Base-by-base conservation (phyloP, 2,888 invertebrate genomes). In the Acrobasis repandana region DNA sequence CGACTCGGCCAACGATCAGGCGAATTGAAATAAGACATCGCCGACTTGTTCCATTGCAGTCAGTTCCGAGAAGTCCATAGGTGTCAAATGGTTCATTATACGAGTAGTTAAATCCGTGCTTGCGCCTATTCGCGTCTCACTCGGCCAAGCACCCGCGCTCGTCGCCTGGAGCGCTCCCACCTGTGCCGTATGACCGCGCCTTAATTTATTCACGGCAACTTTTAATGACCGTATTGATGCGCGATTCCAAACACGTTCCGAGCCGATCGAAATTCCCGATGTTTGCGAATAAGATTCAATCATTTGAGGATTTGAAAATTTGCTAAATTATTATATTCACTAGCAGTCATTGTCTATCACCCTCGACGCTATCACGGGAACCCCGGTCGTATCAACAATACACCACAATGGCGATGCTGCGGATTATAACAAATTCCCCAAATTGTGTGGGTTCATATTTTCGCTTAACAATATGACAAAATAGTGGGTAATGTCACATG, bases 391-490 rank as follows among this genome's bases (percentile, higher is more conserved):
- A 64, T 73, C 71, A 72, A 83, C 87, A 85, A 88, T 85, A 80
- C 77, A 83, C 82, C 79, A 90, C 90, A 90, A 90, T 86, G 68
- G 88, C 83, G 76, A 79, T 76, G 77, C 73, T 77, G 83, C 74
- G 90, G 91, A 91, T 92, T 91, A 90, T 89, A 88, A 83, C 88
- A 83, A 88, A 90, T 88, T 89, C 89, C 87, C 89, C 77, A 88
- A 90, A 91, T 88, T 86, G 86, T 91, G 88, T 88, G 88, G 90
- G 87, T 90, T 87, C 87, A 90, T 90, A 90, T 87, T 88, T 85
- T 79, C 76, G 77, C 72, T 69, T 73, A 88, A 92, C 90, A 91
- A 91, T 90, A 86, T 88, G 86, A 88, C 88, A 86, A 88, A 88
- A 87, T 88, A 86, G 84, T 85, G 86, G 61, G 87, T 87, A 89